Base-by-base conservation (phyloP, 2,113 vertebrate species). In the Crotalus viridis region DNA sequence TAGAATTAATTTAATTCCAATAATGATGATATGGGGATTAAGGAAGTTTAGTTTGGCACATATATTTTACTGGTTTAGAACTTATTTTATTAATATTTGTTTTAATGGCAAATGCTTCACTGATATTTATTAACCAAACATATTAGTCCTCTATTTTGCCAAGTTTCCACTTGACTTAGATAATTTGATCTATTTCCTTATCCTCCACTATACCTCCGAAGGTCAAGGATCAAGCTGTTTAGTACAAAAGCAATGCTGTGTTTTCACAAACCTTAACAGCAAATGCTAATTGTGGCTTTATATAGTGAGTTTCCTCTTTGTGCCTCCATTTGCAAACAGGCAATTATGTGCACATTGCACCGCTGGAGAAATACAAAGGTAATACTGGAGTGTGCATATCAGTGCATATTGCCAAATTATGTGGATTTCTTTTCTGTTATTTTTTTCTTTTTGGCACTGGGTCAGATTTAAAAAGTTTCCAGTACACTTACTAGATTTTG, bases 271-370 rank as follows among this genome's bases (percentile, higher is more conserved):
- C 69, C 87, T 1, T 85, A 90, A 1, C 89, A 91, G 19, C 59
- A 94, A 94, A 21, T 74, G 28, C 64, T 94, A 93, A 96, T 96
- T 96, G 94, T 1, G 85, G 56, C 97, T 94, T 95, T 88, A 94
- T 59, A 55, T 59, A 43, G 51, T 96, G 26, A 4, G 15, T 93
- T 96, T 95, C 57, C 92, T 95, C 56, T 87, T 92, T 88, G 56
- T 91, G 19, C 87, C 22, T 95, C 81, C 96, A 91, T 96, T 96
- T 97, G 90, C 95, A 95, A 97, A 96, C 91, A 97, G 86, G 54
- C 90, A 93, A 93, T 96, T 97, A 89, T 56, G 89, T 96, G 88
- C 91, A 93, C 93, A 57, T 22, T 91, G 55, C 0, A 0, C 88
- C 85, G 85, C 21, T 95, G 87, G 94, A 95, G 92, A 96, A 94